phyloP scores from a whole-genome alignment of 2,888 invertebrate genomes.

The Melitaea athalia region DNA sequence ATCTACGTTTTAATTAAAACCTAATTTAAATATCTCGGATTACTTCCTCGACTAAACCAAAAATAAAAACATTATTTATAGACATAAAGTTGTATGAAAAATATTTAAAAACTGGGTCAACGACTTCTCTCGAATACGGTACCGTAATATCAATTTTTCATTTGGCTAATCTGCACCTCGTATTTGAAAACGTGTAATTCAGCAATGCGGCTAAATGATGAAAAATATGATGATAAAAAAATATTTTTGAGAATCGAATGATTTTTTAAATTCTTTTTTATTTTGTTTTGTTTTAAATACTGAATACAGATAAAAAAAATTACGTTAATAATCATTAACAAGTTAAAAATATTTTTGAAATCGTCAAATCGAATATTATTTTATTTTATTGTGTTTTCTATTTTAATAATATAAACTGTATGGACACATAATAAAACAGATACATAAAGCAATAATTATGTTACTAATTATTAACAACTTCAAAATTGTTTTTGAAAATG shows the following conservation, averaged over 20 bases:
- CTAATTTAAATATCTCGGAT: not conserved
- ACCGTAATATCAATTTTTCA: conserved; percentile 13
- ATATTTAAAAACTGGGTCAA: conserved; percentile 10
- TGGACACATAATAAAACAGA: too few species aligned
- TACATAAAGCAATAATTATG: too few species aligned
- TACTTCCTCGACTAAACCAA: not conserved
- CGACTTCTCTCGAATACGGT: conserved; percentile 9
- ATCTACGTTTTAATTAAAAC: not conserved
- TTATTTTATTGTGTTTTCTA: too few species aligned
- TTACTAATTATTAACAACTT: too few species aligned
- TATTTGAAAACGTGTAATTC: conserved; percentile 6
- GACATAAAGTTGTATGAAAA: conserved; percentile 4
- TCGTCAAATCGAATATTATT: too few species aligned
- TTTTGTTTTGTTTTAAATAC: too few species aligned
- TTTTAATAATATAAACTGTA: too few species aligned
- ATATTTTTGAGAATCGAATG: not conserved
- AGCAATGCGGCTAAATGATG: conserved; percentile 3
- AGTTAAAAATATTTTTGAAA: too few species aligned
- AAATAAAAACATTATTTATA: not conserved
- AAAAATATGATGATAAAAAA: not conserved
- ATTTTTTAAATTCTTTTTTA: too few species aligned
- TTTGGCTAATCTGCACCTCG: conserved; percentile 11
- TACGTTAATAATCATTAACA: too few species aligned
- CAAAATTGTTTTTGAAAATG: too few species aligned
- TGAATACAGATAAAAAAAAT: too few species aligned